Evolutionary conservation across 2,797 vertebrate species (phyloP).

Genomic region (Rhinatrema bivittatum): DNA sequence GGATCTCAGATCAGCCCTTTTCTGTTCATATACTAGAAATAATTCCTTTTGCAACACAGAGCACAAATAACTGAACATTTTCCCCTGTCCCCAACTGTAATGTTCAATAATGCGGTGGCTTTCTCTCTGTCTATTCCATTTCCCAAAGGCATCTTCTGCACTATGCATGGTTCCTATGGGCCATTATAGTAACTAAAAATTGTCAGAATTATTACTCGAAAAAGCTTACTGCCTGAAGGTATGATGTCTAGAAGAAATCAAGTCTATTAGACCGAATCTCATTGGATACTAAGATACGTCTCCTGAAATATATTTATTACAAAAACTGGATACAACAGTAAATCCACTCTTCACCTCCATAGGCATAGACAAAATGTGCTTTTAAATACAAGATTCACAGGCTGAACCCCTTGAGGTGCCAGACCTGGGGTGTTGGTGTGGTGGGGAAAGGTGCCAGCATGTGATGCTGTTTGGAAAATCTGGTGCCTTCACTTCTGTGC

Average conservation of each 20-base stretch:
- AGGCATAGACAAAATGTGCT: too few relatives aligned
- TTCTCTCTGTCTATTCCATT: constrained; percentile 23
- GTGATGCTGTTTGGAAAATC: too few relatives aligned
- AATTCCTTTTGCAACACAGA: constrained; percentile 12
- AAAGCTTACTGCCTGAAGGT: constrained; percentile 25
- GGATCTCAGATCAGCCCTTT: too few relatives aligned
- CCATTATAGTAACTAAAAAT: constrained; percentile 24
- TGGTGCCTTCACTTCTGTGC: too few relatives aligned
- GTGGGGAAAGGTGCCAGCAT: too few relatives aligned
- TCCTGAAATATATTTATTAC: too few relatives aligned
- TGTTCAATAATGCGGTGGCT: constrained; percentile 13
- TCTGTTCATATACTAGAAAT: constrained; percentile 24
- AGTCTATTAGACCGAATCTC: constrained; percentile 12
- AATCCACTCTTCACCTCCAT: too few relatives aligned
- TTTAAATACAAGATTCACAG: too few relatives aligned
- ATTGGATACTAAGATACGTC: constrained; percentile 7
- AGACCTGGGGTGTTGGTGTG: too few relatives aligned
- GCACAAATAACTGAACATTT: constrained; percentile 28
- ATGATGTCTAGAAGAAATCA: constrained; percentile 23
- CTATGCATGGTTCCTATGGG: constrained; percentile 23
- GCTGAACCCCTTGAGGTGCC: too few relatives aligned
- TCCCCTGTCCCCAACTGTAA: constrained; percentile 26
- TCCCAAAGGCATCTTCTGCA: constrained; percentile 31
- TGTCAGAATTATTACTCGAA: constrained; percentile 33
- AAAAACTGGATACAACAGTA: too few relatives aligned